Conservation (phyloP, 2,113 vertebrate species). For the Phasianus colchicus region DNA sequence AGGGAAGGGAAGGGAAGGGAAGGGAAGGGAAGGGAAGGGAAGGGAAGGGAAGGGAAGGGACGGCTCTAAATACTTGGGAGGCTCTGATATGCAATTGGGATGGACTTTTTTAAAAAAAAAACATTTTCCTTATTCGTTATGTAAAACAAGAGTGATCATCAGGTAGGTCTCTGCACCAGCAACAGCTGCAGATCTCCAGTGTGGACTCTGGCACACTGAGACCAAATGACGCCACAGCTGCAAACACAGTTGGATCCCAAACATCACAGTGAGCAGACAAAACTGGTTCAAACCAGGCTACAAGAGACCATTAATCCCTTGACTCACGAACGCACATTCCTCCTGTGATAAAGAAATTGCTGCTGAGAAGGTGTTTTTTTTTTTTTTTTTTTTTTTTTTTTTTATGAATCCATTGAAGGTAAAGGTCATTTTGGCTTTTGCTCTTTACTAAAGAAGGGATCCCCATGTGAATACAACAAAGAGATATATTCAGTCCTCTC, state of each 20-base stretch:
- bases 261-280: not conserved
- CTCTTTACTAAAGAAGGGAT: not conserved
- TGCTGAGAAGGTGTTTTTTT: not conserved
- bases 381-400: not conserved
- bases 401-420: not conserved
- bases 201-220: not conserved
- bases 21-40: no score
- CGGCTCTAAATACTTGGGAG: no score
- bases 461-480: not conserved
- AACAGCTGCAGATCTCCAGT: not conserved
- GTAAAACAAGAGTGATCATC: not conserved
- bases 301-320: not conserved
- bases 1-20: no score
- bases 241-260: not conserved
- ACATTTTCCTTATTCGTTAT: not conserved
- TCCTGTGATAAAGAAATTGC: conserved; percentile 14
- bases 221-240: not conserved
- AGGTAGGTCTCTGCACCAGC: not conserved
- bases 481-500: not conserved
- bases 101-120: not conserved
- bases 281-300: conserved; percentile 9
- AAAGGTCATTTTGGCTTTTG: conserved; percentile 3
- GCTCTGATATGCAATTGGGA: not conserved
- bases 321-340: not conserved
- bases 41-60: no score